Evolutionary conservation across 2,888 invertebrate species (phyloP).

Genomic region (Nemotelus nigrinus): DNA sequence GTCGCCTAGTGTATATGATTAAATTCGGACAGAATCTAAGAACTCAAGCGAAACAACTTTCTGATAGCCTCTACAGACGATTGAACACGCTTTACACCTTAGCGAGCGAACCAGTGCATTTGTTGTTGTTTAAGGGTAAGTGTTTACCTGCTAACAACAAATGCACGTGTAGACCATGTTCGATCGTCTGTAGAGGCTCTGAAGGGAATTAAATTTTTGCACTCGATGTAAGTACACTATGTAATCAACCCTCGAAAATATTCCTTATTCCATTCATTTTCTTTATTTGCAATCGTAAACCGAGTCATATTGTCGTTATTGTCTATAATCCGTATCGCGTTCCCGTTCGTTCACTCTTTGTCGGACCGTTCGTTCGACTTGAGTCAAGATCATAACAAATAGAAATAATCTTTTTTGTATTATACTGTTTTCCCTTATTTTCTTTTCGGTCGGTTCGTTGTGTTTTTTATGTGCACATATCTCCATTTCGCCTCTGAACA

Average conservation of each 20-base stretch:
- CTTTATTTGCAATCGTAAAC: neutral
- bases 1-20: too few relatives aligned
- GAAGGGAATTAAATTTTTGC: too few relatives aligned
- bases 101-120: too few relatives aligned
- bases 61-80: too few relatives aligned
- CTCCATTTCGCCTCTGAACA: neutral
- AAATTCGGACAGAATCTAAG: too few relatives aligned
- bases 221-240: neutral
- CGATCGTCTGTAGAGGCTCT: too few relatives aligned
- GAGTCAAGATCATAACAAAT: neutral
- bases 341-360: neutral
- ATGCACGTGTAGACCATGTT: too few relatives aligned
- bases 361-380: neutral
- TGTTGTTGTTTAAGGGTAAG: too few relatives aligned
- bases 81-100: too few relatives aligned
- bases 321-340: neutral
- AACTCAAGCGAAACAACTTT: too few relatives aligned
- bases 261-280: neutral
- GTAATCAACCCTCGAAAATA: constrained; percentile 21
- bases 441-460: neutral
- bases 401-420: neutral
- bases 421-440: neutral
- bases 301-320: neutral
- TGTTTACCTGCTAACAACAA: too few relatives aligned
- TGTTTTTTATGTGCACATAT: too few relatives aligned